Percentiles rank a stretch among this genome's conserved stretches.
phyloP scores from a whole-genome alignment of 2,888 invertebrate genomes.

The Melanotus villosus region DNA sequence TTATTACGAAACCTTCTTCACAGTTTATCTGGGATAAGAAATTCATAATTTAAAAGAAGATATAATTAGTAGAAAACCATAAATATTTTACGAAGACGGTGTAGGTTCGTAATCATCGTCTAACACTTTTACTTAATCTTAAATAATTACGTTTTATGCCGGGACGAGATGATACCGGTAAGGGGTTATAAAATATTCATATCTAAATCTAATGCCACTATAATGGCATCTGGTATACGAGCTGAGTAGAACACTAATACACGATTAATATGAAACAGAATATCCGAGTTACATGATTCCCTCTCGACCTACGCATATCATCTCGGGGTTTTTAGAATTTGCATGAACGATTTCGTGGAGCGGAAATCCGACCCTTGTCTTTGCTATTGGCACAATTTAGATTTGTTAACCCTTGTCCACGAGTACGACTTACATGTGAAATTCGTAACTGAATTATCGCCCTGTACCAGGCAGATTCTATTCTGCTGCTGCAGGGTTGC shows the following conservation, averaged over 20 bases:
- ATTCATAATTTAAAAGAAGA: too few relatives aligned
- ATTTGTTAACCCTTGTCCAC: slow-evolving; percentile 34
- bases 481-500: slow-evolving; percentile 10
- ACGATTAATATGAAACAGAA: slow-evolving; percentile 26
- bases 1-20: too few relatives aligned
- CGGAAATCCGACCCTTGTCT: slow-evolving; percentile 29
- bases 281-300: slow-evolving; percentile 12
- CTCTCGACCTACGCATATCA: slow-evolving; percentile 16
- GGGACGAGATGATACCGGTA: background rate
- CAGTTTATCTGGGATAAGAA: too few relatives aligned
- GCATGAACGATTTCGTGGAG: slow-evolving; percentile 17
- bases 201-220: slow-evolving; percentile 20
- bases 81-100: too few relatives aligned
- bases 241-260: background rate
- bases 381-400: slow-evolving; percentile 37
- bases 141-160: background rate
- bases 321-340: slow-evolving; percentile 29
- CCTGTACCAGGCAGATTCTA: slow-evolving; percentile 23
- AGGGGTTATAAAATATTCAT: slow-evolving; percentile 25
- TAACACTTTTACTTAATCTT: background rate
- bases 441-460: slow-evolving; percentile 37
- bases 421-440: slow-evolving; percentile 30
- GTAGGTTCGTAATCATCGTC: too few relatives aligned
- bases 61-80: too few relatives aligned
- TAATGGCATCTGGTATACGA: slow-evolving; percentile 15